phyloP scores from a whole-genome alignment of 2,888 invertebrate genomes.

The Acrobasis consociella region DNA sequence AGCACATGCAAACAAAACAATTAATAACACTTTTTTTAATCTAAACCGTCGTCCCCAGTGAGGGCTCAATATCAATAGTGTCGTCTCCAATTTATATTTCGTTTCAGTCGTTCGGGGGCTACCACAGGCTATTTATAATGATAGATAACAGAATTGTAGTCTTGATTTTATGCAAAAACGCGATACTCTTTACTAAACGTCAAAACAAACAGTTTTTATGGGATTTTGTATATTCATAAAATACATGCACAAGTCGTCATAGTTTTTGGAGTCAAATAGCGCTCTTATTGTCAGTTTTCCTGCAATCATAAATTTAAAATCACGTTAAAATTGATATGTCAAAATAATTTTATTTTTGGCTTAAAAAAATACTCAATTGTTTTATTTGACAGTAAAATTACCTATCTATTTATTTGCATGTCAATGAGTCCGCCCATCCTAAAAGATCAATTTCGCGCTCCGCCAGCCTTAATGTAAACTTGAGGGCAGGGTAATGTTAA shows the following conservation, averaged over 20 bases:
- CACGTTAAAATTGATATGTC: no score
- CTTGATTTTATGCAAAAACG: background rate
- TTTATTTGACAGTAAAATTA: background rate
- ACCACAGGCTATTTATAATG: background rate
- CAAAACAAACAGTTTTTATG: no score
- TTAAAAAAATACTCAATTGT: no score
- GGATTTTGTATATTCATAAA: no score
- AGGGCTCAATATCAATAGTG: constrained; percentile 49
- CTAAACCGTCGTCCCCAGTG: background rate
- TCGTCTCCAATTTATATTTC: constrained; percentile 68
- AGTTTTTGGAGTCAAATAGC: no score
- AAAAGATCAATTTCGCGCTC: constrained; percentile 82
- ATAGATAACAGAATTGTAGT: background rate
- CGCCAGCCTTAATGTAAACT: constrained; percentile 80
- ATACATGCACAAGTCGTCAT: no score
- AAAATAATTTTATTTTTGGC: no score
- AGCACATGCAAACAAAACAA: background rate
- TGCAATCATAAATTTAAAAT: no score
- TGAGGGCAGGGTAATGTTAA: constrained; percentile 74
- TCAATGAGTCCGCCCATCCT: constrained; percentile 54
- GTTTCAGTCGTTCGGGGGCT: constrained; percentile 50
- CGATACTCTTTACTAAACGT: no score
- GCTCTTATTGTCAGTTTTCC: no score
- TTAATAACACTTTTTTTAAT: constrained; percentile 13
- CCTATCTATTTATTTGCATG: constrained; percentile 26